A percentile compares a stretch with the other conserved stretches of the same genome.
These are phyloP conservation scores for Lichenostomus cassidix DNA, from an alignment of 2,113 vertebrate genomes.

Conservation along the genomic window DNA sequence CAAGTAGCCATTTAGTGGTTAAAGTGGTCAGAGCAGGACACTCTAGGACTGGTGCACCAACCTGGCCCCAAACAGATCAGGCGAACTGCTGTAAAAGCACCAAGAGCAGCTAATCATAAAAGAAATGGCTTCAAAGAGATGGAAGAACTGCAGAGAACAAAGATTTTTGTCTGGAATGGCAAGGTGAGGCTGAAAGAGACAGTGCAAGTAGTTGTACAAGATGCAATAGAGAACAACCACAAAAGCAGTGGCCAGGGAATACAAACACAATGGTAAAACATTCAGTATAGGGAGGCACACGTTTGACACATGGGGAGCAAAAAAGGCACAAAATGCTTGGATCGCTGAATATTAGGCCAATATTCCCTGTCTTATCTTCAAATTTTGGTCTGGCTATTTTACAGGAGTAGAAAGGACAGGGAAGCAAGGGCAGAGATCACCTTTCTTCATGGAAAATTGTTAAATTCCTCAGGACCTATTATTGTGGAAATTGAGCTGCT, in stretches of 20 bases:
- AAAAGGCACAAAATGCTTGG: not conserved
- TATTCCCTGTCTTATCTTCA: not conserved
- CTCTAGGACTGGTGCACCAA: not conserved
- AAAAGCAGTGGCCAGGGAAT: not conserved
- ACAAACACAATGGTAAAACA: not conserved
- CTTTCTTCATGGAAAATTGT: not conserved
- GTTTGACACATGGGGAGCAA: not conserved
- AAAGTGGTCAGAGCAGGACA: not conserved
- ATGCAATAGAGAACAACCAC: not conserved
- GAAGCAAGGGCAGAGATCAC: not conserved
- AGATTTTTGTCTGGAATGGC: not conserved
- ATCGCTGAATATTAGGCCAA: not conserved
- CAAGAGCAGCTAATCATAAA: not conserved
- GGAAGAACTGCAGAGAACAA: not conserved
- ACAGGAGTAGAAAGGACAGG: not conserved
- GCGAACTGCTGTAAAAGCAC: not conserved
- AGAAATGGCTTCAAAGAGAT: not conserved
- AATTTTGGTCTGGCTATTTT: not conserved
- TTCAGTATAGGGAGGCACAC: not conserved
- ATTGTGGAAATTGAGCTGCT: not conserved
- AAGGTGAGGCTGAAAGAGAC: not conserved
- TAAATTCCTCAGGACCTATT: not conserved
- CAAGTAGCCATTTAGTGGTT: not conserved
- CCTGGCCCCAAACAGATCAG: not conserved
- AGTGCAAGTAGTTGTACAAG: not conserved